Conservation (phyloP, 2,113 vertebrate genomes). For the Oncorhynchus kisutch region DNA sequence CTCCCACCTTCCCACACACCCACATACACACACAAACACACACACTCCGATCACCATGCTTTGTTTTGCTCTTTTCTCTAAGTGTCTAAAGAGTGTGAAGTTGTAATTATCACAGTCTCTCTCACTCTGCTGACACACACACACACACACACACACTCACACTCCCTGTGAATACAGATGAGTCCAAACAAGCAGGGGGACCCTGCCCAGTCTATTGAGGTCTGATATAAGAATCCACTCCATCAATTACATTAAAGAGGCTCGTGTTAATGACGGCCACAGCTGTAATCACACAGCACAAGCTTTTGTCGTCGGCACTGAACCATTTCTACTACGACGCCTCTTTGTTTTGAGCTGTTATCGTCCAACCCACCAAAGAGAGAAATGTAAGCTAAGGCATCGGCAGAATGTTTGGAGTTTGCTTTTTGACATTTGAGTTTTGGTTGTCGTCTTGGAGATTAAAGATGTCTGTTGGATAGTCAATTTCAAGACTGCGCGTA, state of each 20-base stretch:
- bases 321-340: conserved; percentile 69
- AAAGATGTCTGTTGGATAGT: too few species aligned
- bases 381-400: conserved; percentile 63
- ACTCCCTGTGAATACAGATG: conserved; percentile 64
- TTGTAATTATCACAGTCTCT: conserved; percentile 96
- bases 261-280: conserved; percentile 70
- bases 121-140: conserved; percentile 35
- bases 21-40: conserved; percentile 10
- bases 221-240: conserved; percentile 75
- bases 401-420: conserved; percentile 52
- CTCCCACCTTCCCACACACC: conserved; percentile 19
- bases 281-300: conserved; percentile 71
- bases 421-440: conserved; percentile 53
- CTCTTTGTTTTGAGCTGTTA: conserved; percentile 72
- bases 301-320: conserved; percentile 39
- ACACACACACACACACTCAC: conserved; percentile 17
- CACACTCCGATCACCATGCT: conserved; percentile 60
- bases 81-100: conserved; percentile 91
- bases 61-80: conserved; percentile 75
- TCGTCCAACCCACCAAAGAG: conserved; percentile 65
- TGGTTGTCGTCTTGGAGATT: conserved; percentile 20
- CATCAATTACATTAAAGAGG: conserved; percentile 77
- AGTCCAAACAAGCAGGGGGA: conserved; percentile 70
- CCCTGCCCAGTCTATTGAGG: conserved; percentile 73
- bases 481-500: too few species aligned